Percentiles rank a stretch among this genome's conserved stretches.
Evolutionary conservation across 2,888 invertebrate genomes (phyloP).

Genomic region (Aradus depressus): DNA sequence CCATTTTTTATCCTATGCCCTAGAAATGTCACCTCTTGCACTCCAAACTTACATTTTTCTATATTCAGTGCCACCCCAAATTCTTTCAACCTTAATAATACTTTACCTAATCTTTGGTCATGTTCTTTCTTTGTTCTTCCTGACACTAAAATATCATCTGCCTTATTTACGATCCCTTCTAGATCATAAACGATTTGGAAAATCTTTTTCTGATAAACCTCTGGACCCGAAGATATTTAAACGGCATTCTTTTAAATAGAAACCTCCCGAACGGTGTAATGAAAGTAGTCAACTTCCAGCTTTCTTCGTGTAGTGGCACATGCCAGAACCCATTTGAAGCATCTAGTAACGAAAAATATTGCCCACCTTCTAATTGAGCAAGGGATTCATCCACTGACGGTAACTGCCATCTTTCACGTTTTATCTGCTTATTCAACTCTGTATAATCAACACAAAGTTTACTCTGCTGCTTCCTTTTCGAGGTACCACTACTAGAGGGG

Average conservation of each 20-base stretch:
- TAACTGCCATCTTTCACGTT: neutral
- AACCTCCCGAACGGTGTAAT: slow-evolving; percentile 7
- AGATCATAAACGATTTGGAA: slow-evolving; percentile 24
- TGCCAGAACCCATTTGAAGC: neutral
- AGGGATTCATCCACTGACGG: neutral
- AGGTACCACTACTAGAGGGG: slow-evolving; percentile 12
- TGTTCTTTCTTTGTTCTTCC: slow-evolving; percentile 14
- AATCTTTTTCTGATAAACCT: slow-evolving; percentile 9
- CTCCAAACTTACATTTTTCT: slow-evolving; percentile 32
- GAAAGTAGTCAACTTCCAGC: slow-evolving; percentile 10
- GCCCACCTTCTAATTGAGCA: neutral
- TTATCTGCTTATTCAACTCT: slow-evolving; percentile 12
- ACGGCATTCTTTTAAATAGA: neutral
- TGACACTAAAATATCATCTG: slow-evolving; percentile 23
- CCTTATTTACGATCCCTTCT: slow-evolving; percentile 14
- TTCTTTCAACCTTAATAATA: slow-evolving; percentile 7
- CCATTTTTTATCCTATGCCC: slow-evolving; percentile 30
- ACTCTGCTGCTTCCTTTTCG: slow-evolving; percentile 8
- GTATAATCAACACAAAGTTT: slow-evolving; percentile 20
- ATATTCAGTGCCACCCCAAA: slow-evolving; percentile 26
- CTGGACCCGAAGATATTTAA: neutral
- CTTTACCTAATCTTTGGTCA: slow-evolving; percentile 1
- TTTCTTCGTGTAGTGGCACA: slow-evolving; percentile 7
- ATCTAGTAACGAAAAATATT: slow-evolving; percentile 25
- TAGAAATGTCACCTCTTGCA: slow-evolving; percentile 29